Percentiles rank a stretch among this genome's conserved stretches.
Conservation (phyloP, 2,888 invertebrate species). For the Cataglyphis rosenhaueri region DNA sequence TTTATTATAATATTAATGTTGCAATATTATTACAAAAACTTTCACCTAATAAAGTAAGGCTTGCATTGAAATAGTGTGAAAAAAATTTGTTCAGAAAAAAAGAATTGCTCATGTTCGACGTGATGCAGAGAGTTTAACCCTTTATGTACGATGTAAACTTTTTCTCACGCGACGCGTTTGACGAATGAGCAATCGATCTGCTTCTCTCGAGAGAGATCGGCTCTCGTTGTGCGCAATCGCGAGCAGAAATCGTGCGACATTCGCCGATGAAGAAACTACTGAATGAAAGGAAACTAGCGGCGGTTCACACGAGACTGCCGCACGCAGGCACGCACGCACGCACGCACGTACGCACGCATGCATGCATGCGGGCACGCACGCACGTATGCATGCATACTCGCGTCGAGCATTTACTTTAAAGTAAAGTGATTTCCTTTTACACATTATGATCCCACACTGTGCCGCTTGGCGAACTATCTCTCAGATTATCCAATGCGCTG, state of each 20-base stretch:
- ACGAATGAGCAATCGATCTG: conserved; percentile 25
- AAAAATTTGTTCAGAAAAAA: neutral
- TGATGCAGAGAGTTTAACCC: neutral
- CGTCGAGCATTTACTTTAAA: conserved; percentile 79
- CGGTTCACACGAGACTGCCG: conserved; percentile 81
- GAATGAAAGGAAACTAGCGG: conserved; percentile 83
- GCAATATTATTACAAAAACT: neutral
- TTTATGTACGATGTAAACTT: neutral
- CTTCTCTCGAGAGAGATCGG: conserved; percentile 10
- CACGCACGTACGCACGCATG: conserved; percentile 38
- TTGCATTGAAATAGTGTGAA: neutral
- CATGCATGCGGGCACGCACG: conserved; percentile 51
- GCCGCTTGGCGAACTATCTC: conserved; percentile 63
- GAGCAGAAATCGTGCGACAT: conserved; percentile 81
- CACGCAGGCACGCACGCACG: conserved; percentile 72
- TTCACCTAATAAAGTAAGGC: neutral
- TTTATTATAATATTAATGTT: neutral
- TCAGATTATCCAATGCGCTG: conserved; percentile 70
- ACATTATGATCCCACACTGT: conserved; percentile 79
- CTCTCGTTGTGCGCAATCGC: conserved; percentile 68
- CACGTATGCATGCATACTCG: conserved; percentile 49
- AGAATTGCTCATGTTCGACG: neutral
- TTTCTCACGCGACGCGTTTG: neutral
- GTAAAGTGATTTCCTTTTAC: conserved; percentile 82
- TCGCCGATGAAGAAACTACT: conserved; percentile 82